phyloP scores from a whole-genome alignment of 2,113 vertebrate genomes.

The Mirounga angustirostris region DNA sequence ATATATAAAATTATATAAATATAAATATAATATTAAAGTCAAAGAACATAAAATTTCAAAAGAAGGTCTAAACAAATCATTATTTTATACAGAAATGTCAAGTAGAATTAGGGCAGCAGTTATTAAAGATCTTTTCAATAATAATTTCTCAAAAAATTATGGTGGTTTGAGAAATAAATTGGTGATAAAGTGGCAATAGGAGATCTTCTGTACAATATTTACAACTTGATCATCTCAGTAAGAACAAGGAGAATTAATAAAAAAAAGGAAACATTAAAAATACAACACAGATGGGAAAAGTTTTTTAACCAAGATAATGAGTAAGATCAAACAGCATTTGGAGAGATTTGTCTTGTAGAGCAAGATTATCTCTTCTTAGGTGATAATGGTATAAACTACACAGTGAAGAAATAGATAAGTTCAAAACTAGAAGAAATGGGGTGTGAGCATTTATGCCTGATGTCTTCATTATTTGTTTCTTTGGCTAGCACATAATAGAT shows the following conservation, averaged over 20 bases:
- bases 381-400: background rate
- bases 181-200: background rate
- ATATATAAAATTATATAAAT: too few relatives aligned
- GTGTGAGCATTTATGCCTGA: background rate
- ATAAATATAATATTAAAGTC: background rate
- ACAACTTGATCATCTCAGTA: background rate
- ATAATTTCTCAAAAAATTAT: conserved; percentile 29
- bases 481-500: background rate
- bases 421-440: background rate
- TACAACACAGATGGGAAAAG: background rate
- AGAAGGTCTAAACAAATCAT: background rate
- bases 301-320: background rate
- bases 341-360: background rate
- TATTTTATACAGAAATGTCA: conserved; percentile 31
- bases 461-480: background rate
- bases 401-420: background rate
- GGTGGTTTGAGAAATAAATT: background rate
- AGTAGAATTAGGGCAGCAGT: background rate
- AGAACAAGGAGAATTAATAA: background rate
- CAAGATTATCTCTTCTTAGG: background rate
- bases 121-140: background rate
- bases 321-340: background rate
- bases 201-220: background rate
- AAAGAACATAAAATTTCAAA: conserved; percentile 15
- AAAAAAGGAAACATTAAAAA: background rate